Conservation (phyloP, 2,888 invertebrate species). For the Poecilus cupreus region DNA sequence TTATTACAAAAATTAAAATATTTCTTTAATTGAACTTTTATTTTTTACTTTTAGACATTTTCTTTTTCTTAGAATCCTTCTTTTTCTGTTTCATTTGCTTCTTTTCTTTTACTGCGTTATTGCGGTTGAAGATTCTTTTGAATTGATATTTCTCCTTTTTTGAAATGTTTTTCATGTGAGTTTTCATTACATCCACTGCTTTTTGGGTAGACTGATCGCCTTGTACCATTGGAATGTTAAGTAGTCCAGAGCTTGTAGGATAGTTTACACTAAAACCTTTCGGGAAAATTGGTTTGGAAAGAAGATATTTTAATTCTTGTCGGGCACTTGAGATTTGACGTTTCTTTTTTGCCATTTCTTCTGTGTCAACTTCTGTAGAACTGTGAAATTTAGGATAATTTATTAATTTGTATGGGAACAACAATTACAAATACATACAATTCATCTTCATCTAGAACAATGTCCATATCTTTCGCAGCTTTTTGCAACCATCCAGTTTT, state of each 20-base stretch:
- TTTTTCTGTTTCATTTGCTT: conserved; percentile 12
- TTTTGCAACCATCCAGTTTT: conserved; percentile 90
- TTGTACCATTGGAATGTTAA: conserved; percentile 64
- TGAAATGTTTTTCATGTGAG: conserved; percentile 71
- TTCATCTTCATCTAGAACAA: conserved; percentile 86
- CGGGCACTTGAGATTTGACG: conserved; percentile 74
- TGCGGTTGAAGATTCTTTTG: conserved; percentile 67
- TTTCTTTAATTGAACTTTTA: neutral
- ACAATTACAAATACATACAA: conserved; percentile 65
- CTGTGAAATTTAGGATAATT: conserved; percentile 25
- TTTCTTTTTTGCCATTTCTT: conserved; percentile 72
- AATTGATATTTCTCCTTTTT: conserved; percentile 63
- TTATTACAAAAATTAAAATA: too few relatives aligned
- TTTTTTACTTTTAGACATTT: neutral
- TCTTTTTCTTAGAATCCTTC: conserved; percentile 25
- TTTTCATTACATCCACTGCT: conserved; percentile 77
- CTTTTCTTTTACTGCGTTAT: conserved; percentile 21
- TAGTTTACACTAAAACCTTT: conserved; percentile 81
- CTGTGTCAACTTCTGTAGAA: conserved; percentile 66
- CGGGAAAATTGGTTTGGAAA: conserved; percentile 80
- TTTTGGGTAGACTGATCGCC: conserved; percentile 68
- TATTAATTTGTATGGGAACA: too few relatives aligned
- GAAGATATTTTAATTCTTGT: conserved; percentile 74
- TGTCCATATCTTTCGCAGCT: conserved; percentile 92
- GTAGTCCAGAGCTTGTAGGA: conserved; percentile 70